These are phyloP conservation scores for Psilopogon haemacephalus DNA, from an alignment of 2,113 vertebrate species.

Conservation along the genomic window DNA sequence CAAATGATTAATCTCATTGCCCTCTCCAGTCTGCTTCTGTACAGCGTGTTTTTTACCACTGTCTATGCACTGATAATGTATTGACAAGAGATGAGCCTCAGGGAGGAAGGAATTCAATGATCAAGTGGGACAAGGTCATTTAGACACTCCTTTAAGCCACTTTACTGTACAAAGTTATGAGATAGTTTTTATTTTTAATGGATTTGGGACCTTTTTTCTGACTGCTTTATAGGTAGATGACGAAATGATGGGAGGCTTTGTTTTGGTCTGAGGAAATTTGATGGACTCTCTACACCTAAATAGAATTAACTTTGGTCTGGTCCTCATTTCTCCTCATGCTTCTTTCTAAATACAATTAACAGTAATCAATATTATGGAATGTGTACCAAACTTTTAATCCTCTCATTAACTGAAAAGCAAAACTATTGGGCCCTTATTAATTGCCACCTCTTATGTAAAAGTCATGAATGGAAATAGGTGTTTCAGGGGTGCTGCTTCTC, in stretches of 20 bases:
- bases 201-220: not conserved
- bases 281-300: not conserved
- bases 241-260: not conserved
- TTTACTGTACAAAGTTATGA: too few species aligned
- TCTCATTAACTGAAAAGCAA: constrained; percentile 7
- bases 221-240: not conserved
- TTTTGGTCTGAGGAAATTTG: not conserved
- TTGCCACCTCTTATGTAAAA: not conserved
- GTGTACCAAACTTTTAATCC: not conserved
- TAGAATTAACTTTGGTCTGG: not conserved
- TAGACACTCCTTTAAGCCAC: constrained; percentile 14
- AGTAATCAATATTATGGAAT: constrained; percentile 28
- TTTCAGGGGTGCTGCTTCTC: not conserved
- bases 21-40: not conserved
- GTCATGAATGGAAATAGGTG: not conserved
- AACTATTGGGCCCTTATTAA: constrained; percentile 23
- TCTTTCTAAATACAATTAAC: constrained; percentile 14
- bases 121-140: constrained; percentile 69
- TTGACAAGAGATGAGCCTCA: constrained; percentile 47
- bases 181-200: too few species aligned
- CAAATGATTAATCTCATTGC: not conserved
- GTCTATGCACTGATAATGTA: not conserved
- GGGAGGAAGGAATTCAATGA: constrained; percentile 59
- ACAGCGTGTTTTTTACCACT: not conserved
- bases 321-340: not conserved